Conservation (phyloP, 2,888 invertebrate species). For the Lepidochrysops patricia region DNA sequence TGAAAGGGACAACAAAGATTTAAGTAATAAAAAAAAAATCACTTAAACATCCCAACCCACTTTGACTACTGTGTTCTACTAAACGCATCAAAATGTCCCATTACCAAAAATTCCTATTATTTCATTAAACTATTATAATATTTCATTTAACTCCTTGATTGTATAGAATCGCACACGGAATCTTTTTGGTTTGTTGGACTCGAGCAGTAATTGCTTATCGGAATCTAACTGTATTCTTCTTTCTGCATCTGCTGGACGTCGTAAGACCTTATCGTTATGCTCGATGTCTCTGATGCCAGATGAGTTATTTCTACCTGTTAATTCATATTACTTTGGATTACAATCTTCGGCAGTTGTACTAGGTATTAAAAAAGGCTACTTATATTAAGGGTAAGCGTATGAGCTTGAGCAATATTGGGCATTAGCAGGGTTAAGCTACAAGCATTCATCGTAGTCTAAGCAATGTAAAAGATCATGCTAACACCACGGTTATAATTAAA, state of each 20-base stretch:
- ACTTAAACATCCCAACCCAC: not conserved
- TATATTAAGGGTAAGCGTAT: not conserved
- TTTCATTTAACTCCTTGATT: conserved; percentile 6
- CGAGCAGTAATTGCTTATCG: not conserved
- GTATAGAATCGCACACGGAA: conserved; percentile 1
- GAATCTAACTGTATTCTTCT: conserved; percentile 17
- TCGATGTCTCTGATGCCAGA: conserved; percentile 53
- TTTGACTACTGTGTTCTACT: not conserved
- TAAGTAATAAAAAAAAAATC: not conserved
- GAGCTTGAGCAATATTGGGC: not conserved
- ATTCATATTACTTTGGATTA: not conserved
- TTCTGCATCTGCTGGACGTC: conserved; percentile 44
- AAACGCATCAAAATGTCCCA: not conserved
- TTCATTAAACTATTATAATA: not conserved
- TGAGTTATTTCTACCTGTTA: conserved; percentile 58
- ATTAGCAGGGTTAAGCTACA: not conserved
- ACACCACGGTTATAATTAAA: not conserved
- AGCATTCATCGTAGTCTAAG: not conserved
- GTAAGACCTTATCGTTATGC: conserved; percentile 52
- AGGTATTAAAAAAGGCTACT: not conserved
- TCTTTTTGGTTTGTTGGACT: not conserved
- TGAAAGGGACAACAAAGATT: too few relatives aligned
- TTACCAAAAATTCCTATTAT: not conserved
- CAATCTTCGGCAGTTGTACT: not conserved
- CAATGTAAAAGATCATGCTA: not conserved